Conservation (phyloP, 1,140 invertebrate species). For the Anoplolepis gracilipes region DNA sequence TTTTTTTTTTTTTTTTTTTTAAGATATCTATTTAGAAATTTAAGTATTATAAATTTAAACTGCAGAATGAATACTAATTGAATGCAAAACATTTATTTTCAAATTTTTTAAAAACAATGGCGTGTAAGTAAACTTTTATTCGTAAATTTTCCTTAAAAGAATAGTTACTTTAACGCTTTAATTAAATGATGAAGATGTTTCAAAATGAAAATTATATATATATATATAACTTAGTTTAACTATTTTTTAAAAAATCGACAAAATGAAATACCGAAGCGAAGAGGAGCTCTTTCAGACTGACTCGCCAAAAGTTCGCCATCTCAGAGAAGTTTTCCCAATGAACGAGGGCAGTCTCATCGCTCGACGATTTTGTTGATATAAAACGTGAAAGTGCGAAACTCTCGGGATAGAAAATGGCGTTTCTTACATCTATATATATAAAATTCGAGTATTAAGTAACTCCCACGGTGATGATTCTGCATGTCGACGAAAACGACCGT, state of each 20-base stretch:
- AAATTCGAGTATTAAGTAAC: conserved; percentile 5
- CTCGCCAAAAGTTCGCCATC: conserved; percentile 7
- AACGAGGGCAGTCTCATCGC: neutral
- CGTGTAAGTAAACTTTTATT: no score
- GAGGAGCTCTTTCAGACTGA: neutral
- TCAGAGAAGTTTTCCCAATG: conserved; percentile 21
- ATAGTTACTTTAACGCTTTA: neutral
- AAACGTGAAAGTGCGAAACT: conserved; percentile 2
- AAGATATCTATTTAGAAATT: neutral
- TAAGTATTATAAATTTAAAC: neutral
- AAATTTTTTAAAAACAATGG: neutral
- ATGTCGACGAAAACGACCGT: conserved; percentile 14
- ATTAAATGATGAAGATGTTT: neutral
- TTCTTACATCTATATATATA: conserved; percentile 2
- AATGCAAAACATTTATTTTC: neutral
- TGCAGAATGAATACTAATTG: neutral
- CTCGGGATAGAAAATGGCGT: neutral
- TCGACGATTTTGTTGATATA: conserved; percentile 47
- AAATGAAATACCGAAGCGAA: neutral
- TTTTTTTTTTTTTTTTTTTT: no score
- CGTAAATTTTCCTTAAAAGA: neutral
- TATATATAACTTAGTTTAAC: neutral
- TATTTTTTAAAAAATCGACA: conserved; percentile 12
- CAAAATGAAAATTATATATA: conserved; percentile 8
- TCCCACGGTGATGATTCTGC: neutral